Evolutionary conservation across 2,888 invertebrate genomes (phyloP).

Genomic region (Sacculina carcini): DNA sequence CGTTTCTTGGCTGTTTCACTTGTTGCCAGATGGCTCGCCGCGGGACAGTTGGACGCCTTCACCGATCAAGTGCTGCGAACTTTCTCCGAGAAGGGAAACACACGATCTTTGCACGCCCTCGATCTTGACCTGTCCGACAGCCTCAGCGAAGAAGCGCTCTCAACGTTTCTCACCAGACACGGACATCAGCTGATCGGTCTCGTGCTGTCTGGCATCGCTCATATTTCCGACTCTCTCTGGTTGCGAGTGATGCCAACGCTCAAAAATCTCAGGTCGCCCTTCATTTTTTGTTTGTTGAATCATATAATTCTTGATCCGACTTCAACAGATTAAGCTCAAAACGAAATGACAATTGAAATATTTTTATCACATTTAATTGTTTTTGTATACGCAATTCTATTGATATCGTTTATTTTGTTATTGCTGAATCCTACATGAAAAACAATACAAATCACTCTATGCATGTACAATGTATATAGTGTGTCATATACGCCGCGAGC

Average conservation of each 20-base stretch:
- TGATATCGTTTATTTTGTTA: no score
- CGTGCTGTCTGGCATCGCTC: slow-evolving; percentile 78
- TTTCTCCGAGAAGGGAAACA: slow-evolving; percentile 57
- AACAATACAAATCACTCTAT: no score
- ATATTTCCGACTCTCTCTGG: slow-evolving; percentile 95
- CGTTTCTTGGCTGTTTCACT: no score
- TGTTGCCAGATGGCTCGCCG: slow-evolving; percentile 42
- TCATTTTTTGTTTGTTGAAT: no score
- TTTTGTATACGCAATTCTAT: no score
- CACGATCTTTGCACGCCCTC: slow-evolving; percentile 48
- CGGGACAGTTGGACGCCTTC: slow-evolving; percentile 92
- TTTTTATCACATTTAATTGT: no score
- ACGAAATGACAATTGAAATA: no score
- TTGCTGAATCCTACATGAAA: no score
- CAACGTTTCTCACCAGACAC: slow-evolving; percentile 67
- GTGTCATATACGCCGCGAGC: no score
- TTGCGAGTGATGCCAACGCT: slow-evolving; percentile 75
- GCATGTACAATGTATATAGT: no score
- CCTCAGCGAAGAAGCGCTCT: slow-evolving; percentile 67
- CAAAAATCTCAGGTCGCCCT: slow-evolving; percentile 64
- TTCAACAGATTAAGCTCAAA: neutral
- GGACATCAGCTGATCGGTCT: slow-evolving; percentile 71
- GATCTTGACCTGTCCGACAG: slow-evolving; percentile 91
- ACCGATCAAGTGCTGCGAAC: slow-evolving; percentile 72
- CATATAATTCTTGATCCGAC: no score